Evolutionary conservation across 2,888 invertebrate species (phyloP), one percentile per base, ranked within the genome.

Genomic region (Caenorhabditis auriculariae): DNA sequence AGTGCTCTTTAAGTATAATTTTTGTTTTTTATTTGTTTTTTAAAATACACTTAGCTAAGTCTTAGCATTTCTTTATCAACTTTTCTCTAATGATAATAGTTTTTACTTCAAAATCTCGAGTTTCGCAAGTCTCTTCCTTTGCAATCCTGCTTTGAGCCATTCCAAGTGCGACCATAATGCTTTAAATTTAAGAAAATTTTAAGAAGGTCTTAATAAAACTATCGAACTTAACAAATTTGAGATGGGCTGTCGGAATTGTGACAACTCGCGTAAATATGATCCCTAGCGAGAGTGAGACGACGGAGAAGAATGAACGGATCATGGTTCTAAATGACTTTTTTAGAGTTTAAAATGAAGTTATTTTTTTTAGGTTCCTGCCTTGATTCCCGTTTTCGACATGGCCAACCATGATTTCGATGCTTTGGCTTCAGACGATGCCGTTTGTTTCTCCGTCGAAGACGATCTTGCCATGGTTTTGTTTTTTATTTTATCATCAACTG

Each of bases 341-440:
- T 15, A 38, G 59, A 43, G 37, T 19, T 54, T 29, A 15, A 5
- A 15, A 51, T 28, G 45, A 39, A 19, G 19, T 55, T 46, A 23
- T 24, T 12, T 41, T 12, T 47, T 60, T 9, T 43, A 76, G 72
- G 57, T 76, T 19, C 76, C 79, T 17, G 69, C 76, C 2, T 49
- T 81, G 44, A 78, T 81, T 23, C 81, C 81, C 19, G 54, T 78
- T 9, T 55, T 78, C 44, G 81, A 81, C 54, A 69, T 81, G 69
- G 77, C 77, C n/a, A 80, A 80, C 47, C 75, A 77, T 53, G 66
- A 95, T 93, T 83, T 93, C 93, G 2, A 86, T 88, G 32, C 86
- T 93, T 55, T 88, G 89, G 12, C 93, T 4, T 28, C 60, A 0
- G 66, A 49, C 9, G 58, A 53, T 17, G 51, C 51, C 3, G 63